Evolutionary conservation across 1,140 invertebrate species (phyloP).

Genomic region (Musca domestica): DNA sequence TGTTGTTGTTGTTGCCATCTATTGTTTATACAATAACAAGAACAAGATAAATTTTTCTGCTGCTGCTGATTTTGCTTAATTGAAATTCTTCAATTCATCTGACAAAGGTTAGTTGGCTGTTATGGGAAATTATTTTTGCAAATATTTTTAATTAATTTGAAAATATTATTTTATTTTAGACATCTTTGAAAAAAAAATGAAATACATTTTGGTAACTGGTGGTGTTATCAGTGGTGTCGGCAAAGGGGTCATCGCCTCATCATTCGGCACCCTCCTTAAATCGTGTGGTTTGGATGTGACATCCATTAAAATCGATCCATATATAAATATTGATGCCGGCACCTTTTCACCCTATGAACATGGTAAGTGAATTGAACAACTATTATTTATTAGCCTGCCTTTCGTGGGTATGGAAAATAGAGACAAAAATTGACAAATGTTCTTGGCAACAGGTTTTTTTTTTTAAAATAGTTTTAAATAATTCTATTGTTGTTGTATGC

Average conservation of each 20-base stretch:
- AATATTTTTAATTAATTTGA: not conserved
- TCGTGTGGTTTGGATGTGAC: slow-evolving; percentile 89
- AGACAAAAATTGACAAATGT: not conserved
- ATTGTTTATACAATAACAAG: too few relatives aligned
- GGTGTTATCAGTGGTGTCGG: slow-evolving; percentile 98
- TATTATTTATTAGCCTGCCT: not conserved
- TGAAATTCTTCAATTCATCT: too few relatives aligned
- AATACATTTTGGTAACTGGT: slow-evolving; percentile 96
- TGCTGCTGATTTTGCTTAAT: too few relatives aligned
- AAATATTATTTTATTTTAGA: not conserved
- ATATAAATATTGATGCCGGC: slow-evolving; percentile 98
- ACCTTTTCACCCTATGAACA: slow-evolving; percentile 99
- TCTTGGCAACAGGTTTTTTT: not conserved
- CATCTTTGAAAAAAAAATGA: slow-evolving; percentile 41
- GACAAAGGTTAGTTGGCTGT: too few relatives aligned
- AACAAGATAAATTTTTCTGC: too few relatives aligned
- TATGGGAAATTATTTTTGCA: too few relatives aligned
- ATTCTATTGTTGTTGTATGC: not conserved
- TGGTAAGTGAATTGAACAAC: slow-evolving; percentile 64
- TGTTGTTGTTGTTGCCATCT: too few relatives aligned
- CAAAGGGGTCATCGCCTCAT: slow-evolving; percentile 96
- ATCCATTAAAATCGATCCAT: slow-evolving; percentile 98
- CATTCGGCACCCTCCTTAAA: slow-evolving; percentile 92
- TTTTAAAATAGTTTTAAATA: slow-evolving; percentile 1
- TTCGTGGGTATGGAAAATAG: too few relatives aligned